phyloP scores from a whole-genome alignment of 2,797 vertebrate species.

The Sebastes jordani region DNA sequence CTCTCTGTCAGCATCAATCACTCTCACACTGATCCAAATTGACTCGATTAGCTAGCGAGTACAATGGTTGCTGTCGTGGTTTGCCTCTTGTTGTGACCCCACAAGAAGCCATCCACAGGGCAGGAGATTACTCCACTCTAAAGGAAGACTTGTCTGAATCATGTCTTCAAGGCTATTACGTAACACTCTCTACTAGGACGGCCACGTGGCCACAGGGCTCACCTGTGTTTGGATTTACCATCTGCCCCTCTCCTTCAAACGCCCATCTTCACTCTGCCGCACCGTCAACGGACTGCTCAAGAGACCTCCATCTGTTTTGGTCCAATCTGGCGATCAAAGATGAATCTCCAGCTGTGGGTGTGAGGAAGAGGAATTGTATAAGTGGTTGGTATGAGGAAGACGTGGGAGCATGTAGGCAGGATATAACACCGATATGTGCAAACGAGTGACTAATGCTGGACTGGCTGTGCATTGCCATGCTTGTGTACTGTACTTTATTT shows the following conservation, averaged over 20 bases:
- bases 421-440: constrained; percentile 42
- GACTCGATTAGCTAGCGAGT: constrained; percentile 2
- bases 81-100: neutral
- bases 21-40: constrained; percentile 30
- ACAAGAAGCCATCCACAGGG: neutral
- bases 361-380: constrained; percentile 19
- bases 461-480: constrained; percentile 15
- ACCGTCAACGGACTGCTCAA: neutral
- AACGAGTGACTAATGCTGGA: constrained; percentile 51
- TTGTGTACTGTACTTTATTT: constrained; percentile 33
- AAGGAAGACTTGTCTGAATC: constrained; percentile 62
- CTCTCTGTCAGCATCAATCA: constrained; percentile 33
- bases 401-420: constrained; percentile 32
- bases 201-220: constrained; percentile 50
- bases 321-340: constrained; percentile 15
- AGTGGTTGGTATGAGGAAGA: constrained; percentile 26
- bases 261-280: constrained; percentile 30
- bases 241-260: constrained; percentile 31
- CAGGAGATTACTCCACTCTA: constrained; percentile 48
- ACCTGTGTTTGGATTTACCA: constrained; percentile 60
- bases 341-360: constrained; percentile 19
- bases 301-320: neutral
- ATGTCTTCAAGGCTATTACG: constrained; percentile 54
- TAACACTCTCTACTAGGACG: constrained; percentile 43
- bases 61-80: constrained; percentile 11